phyloP scores from a whole-genome alignment of 2,888 invertebrate genomes.

The Aphidius colemani region DNA sequence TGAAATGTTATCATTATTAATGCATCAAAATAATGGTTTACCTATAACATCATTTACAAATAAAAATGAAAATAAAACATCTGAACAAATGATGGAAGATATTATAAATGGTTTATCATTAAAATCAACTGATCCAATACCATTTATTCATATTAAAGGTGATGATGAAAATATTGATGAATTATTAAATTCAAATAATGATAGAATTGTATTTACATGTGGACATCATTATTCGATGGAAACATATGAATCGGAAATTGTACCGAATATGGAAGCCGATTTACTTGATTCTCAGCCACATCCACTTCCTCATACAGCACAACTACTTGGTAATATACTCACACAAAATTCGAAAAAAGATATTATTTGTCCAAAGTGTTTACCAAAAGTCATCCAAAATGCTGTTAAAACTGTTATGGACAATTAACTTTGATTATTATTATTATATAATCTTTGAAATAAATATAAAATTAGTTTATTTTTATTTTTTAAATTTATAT shows the following conservation, averaged over 20 bases:
- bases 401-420: slow-evolving; percentile 42
- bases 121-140: slow-evolving; percentile 49
- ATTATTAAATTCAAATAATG: slow-evolving; percentile 51
- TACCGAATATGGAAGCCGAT: slow-evolving; percentile 56
- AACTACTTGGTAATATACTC: slow-evolving; percentile 49
- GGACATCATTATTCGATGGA: slow-evolving; percentile 55
- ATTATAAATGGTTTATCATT: slow-evolving; percentile 52
- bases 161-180: slow-evolving; percentile 46
- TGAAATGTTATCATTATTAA: slow-evolving; percentile 50
- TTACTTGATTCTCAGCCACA: slow-evolving; percentile 47
- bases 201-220: slow-evolving; percentile 55
- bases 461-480: neutral
- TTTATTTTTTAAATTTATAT: slow-evolving; percentile 1
- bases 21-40: slow-evolving; percentile 53
- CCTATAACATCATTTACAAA: slow-evolving; percentile 55
- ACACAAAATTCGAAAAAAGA: slow-evolving; percentile 48
- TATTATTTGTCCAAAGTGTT: slow-evolving; percentile 53
- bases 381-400: slow-evolving; percentile 49
- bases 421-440: slow-evolving; percentile 26
- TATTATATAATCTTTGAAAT: slow-evolving; percentile 1
- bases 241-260: slow-evolving; percentile 48
- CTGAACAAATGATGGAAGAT: slow-evolving; percentile 55
- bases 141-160: slow-evolving; percentile 54
- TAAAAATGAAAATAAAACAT: slow-evolving; percentile 50
- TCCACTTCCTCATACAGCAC: slow-evolving; percentile 55